Evolutionary conservation across 2,113 vertebrate genomes (phyloP).

Genomic region (Leuciscus idus): DNA sequence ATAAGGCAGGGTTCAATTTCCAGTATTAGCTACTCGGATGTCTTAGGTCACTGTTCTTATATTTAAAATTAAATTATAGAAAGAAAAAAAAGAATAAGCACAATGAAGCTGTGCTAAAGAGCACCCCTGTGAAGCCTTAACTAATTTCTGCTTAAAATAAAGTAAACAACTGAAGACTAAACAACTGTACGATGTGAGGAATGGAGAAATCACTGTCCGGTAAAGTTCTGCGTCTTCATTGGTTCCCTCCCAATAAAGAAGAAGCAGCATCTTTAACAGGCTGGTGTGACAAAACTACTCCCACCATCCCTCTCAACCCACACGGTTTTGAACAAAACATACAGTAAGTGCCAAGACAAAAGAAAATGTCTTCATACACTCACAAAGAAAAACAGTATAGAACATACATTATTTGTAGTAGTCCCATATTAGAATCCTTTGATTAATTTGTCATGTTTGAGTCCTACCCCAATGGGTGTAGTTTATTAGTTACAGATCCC

Average conservation of each 20-base stretch:
- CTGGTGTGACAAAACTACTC: constrained; percentile 60
- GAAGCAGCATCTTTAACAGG: constrained; percentile 64
- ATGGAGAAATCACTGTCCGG: constrained; percentile 65
- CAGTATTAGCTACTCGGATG: constrained; percentile 25
- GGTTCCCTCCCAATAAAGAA: constrained; percentile 76
- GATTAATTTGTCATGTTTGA: constrained; percentile 62
- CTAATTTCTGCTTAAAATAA: constrained; percentile 65
- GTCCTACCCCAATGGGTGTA: constrained; percentile 73
- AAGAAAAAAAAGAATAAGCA: constrained; percentile 7
- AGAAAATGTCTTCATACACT: constrained; percentile 65
- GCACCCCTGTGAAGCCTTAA: constrained; percentile 61
- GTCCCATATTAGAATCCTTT: constrained; percentile 59
- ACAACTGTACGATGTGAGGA: constrained; percentile 53
- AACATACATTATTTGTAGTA: constrained; percentile 63
- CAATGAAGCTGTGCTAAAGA: constrained; percentile 21
- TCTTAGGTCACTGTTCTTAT: constrained; percentile 13
- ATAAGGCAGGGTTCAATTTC: constrained; percentile 41
- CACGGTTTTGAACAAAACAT: constrained; percentile 57
- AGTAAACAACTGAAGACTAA: constrained; percentile 62
- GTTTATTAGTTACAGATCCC: constrained; percentile 61
- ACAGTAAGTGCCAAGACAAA: constrained; percentile 63
- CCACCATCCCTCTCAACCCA: constrained; percentile 50
- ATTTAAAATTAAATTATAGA: constrained; percentile 15
- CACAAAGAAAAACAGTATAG: constrained; percentile 63
- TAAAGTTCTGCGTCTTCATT: constrained; percentile 67